These are phyloP conservation scores for Phaedon cochleariae DNA, from an alignment of 2,888 invertebrate species.

Conservation along the genomic window DNA sequence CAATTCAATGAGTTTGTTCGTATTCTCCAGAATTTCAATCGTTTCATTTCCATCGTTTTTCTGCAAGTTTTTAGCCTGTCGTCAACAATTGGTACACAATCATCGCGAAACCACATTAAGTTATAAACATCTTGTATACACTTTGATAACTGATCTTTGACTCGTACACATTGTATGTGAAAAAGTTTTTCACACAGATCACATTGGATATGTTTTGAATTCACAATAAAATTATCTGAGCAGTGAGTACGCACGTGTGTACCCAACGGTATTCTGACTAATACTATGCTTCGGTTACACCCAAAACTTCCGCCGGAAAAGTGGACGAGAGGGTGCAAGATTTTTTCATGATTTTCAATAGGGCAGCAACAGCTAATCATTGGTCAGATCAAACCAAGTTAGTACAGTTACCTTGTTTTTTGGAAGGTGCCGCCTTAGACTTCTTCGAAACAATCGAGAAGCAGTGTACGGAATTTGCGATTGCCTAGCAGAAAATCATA, in stretches of 20 bases:
- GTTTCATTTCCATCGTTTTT: neutral
- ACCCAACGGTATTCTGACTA: neutral
- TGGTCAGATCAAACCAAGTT: no score
- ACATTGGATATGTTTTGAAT: constrained; percentile 9
- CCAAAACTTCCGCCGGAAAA: no score
- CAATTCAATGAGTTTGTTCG: neutral
- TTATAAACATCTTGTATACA: constrained; percentile 3
- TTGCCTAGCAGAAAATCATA: no score
- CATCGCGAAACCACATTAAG: neutral
- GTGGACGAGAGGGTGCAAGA: no score
- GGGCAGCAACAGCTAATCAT: no score
- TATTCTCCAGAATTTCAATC: constrained; percentile 4
- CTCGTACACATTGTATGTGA: constrained; percentile 7
- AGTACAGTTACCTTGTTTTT: no score
- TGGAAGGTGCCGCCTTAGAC: no score
- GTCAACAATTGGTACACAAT: neutral
- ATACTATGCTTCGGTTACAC: no score
- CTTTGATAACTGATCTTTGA: constrained; percentile 10
- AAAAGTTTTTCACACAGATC: constrained; percentile 6
- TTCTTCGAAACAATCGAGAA: no score
- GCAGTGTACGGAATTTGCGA: no score
- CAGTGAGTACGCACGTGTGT: neutral
- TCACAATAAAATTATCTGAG: constrained; percentile 18
- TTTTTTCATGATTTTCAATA: no score
- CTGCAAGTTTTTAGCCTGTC: neutral